Evolutionary conservation across 1,140 invertebrate species (phyloP).

Genomic region (Pristionchus pacificus): DNA sequence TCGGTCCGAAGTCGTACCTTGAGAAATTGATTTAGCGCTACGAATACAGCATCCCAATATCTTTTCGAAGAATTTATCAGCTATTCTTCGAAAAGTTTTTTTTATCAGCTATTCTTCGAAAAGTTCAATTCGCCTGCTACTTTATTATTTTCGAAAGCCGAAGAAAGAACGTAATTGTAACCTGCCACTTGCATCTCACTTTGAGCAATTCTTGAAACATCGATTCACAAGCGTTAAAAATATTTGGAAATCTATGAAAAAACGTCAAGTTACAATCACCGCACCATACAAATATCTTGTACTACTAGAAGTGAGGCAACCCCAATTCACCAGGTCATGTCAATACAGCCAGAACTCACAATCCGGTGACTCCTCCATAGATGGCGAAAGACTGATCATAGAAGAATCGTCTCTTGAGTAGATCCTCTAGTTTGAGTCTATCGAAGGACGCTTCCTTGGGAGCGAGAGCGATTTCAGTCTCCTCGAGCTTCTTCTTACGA

Average conservation of each 20-base stretch:
- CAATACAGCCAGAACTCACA: conserved; percentile 15
- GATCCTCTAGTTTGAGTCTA: conserved; percentile 87
- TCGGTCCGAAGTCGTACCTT: conserved; percentile 96
- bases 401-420: conserved; percentile 93
- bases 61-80: conserved; percentile 28
- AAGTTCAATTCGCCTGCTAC: too few relatives aligned
- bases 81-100: too few relatives aligned
- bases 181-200: too few relatives aligned
- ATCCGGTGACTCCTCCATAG: conserved; percentile 76
- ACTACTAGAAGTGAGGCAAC: too few relatives aligned
- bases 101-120: too few relatives aligned
- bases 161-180: too few relatives aligned
- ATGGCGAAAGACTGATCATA: conserved; percentile 98
- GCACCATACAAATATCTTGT: too few relatives aligned
- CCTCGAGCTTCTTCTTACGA: conserved; percentile 84
- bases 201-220: too few relatives aligned
- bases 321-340: too few relatives aligned
- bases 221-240: conserved; percentile 19
- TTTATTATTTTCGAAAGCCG: too few relatives aligned
- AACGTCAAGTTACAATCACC: too few relatives aligned
- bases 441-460: conserved; percentile 75
- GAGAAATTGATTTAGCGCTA: conserved; percentile 65
- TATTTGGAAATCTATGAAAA: conserved; percentile 19
- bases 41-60: not conserved
- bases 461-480: conserved; percentile 77